Evolutionary conservation across 2,888 invertebrate genomes (phyloP).

Genomic region (Zonitis immaculata): DNA sequence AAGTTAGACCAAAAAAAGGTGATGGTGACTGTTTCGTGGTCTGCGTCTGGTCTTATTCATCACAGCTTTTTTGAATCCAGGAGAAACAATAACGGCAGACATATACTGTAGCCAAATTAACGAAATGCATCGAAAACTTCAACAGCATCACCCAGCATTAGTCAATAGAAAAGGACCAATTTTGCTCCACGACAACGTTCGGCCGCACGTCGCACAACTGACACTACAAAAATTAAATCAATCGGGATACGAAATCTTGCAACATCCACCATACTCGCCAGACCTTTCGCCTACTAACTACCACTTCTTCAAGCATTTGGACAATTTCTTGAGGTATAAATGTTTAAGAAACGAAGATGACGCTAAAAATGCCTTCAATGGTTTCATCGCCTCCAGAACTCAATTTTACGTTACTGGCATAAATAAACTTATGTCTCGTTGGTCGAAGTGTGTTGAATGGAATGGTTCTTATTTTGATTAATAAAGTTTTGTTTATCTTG

Average conservation of each 20-base stretch:
- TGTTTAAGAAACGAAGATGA: not conserved
- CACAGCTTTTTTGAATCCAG: not conserved
- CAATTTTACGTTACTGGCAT: conserved; percentile 5
- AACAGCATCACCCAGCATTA: conserved; percentile 10
- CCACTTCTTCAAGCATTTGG: conserved; percentile 18
- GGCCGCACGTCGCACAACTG: conserved; percentile 7
- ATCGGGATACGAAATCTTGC: conserved; percentile 13
- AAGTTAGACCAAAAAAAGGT: conserved; percentile 16
- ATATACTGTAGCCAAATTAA: conserved; percentile 22
- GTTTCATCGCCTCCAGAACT: not conserved
- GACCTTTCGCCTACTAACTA: conserved; percentile 14
- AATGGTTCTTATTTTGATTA: conserved; percentile 8
- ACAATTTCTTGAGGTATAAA: not conserved
- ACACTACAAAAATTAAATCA: conserved; percentile 5
- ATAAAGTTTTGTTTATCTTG: no score
- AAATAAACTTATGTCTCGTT: conserved; percentile 10
- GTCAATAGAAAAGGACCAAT: conserved; percentile 18
- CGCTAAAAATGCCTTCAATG: not conserved
- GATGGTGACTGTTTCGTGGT: conserved; percentile 19
- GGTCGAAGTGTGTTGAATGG: conserved; percentile 9
- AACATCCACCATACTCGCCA: conserved; percentile 17
- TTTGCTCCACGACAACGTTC: conserved; percentile 12
- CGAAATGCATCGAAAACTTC: conserved; percentile 20
- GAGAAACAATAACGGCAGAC: conserved; percentile 17
- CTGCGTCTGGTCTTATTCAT: conserved; percentile 11